Evolutionary conservation across 2,113 vertebrate species (phyloP).

Genomic region (Onychostoma macrolepis): DNA sequence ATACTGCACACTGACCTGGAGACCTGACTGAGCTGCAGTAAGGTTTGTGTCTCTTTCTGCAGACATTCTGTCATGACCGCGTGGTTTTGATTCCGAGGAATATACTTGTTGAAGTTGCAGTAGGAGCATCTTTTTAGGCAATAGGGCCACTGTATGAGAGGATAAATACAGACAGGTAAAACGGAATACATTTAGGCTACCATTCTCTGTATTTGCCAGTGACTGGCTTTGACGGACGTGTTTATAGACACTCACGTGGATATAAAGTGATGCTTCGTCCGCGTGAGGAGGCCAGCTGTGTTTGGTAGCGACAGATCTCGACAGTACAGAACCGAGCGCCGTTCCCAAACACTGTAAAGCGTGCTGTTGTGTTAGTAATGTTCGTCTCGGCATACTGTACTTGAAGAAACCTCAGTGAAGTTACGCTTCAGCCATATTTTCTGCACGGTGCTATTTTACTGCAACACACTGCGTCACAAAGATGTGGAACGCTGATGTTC

Average conservation of each 20-base stretch:
- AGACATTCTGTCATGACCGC: constrained; percentile 77
- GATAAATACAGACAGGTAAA: neutral
- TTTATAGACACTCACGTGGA: constrained; percentile 74
- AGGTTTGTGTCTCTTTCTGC: constrained; percentile 76
- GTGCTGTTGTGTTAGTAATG: neutral
- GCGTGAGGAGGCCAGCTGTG: neutral
- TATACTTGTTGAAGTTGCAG: constrained; percentile 94
- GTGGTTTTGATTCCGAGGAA: constrained; percentile 76
- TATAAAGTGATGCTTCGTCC: constrained; percentile 73
- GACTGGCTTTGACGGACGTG: neutral
- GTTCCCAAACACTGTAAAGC: neutral
- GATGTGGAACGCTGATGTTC: neutral
- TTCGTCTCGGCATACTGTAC: neutral
- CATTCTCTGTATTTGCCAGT: neutral
- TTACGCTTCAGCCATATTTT: neutral
- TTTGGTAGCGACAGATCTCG: neutral
- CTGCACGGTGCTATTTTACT: constrained; percentile 45
- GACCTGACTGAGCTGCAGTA: constrained; percentile 83
- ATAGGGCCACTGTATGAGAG: constrained; percentile 86
- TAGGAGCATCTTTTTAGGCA: constrained; percentile 90
- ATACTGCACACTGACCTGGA: constrained; percentile 72
- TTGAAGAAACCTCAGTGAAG: neutral
- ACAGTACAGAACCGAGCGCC: neutral
- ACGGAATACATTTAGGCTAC: too few relatives aligned
- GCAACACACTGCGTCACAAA: neutral